Base-by-base conservation (phyloP, 2,888 invertebrate species). In the Myathropa florea region DNA sequence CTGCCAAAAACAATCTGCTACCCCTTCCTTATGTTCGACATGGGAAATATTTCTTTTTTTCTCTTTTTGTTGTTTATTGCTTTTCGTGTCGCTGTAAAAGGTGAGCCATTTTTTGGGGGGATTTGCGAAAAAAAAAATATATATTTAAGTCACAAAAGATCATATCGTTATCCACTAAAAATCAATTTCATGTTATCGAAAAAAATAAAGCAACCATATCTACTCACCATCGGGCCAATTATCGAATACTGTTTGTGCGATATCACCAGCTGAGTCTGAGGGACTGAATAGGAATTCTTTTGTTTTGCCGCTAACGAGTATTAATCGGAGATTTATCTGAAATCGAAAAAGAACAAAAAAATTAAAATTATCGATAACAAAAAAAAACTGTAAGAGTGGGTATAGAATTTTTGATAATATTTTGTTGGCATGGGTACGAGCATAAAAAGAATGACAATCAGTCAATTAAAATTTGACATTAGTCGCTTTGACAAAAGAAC, bases 251-350 rank as follows among this genome's bases (percentile, higher is more conserved):
- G 97, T 97, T 94, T 99, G 97, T 90, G 99, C 98, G 93, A 99
- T 99, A 94, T 99, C 99, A 91, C 98, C 98, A 90, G 99, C 99
- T 89, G 99, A 98, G 94, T 98, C 98, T 91, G 96, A 97, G 88
- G 98, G 98, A 93, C 96, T 96, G 94, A 99, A 99, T 92, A 98
- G 95, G 95, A 98, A 99, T 95, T 99, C 99, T 95, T 98, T 98
- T 93, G 99, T 99, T 94, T 98, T 98, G 91, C 99, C 99, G 93
- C 98, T 98, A 93, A 99, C 99, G 93, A 99, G 96, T 93, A 99
- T 99, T 94, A 99, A 95, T 93, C 98, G 96, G 93, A 99, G 95
- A 94, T 99, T 99, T 93, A 99, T 98, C 99, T 99, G 96, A 10
- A 91, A 91, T 81, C 60, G 71, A 88, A 88, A 78, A 30, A 65